Conservation (phyloP, 1,140 invertebrate genomes). For the Palaemon carinicauda region DNA sequence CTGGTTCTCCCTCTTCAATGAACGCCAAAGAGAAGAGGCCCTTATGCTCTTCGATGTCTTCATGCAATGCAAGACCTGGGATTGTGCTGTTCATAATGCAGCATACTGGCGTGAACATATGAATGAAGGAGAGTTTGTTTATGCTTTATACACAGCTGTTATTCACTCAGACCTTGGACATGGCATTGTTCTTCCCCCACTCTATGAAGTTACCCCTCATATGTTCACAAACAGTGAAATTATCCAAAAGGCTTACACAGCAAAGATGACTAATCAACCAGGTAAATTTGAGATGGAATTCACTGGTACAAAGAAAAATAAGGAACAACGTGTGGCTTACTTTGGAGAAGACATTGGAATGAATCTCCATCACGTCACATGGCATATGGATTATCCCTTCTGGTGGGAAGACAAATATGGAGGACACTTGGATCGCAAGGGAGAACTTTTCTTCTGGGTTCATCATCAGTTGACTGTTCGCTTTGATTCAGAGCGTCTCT, state of each 20-base stretch:
- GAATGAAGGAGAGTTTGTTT: constrained; percentile 20
- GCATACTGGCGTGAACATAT: background rate
- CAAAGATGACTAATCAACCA: constrained; percentile 63
- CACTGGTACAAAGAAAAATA: constrained; percentile 57
- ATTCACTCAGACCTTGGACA: background rate
- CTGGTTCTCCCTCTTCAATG: constrained; percentile 37
- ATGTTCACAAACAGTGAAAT: constrained; percentile 65
- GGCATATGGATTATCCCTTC: constrained; percentile 18
- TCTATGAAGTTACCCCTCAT: constrained; percentile 73
- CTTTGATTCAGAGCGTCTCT: too few species aligned
- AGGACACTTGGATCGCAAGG: constrained; percentile 42
- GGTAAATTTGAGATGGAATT: constrained; percentile 20
- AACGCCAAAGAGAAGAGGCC: constrained; percentile 13
- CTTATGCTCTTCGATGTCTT: constrained; percentile 33
- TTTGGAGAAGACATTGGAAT: too few species aligned
- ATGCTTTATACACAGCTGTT: constrained; percentile 11
- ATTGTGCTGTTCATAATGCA: background rate
- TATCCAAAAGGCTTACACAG: constrained; percentile 61
- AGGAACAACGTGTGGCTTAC: constrained; percentile 69
- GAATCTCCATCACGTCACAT: too few species aligned
- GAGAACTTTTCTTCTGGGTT: constrained; percentile 65
- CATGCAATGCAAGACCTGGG: constrained; percentile 12
- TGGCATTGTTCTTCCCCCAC: constrained; percentile 67
- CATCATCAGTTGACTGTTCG: constrained; percentile 62
- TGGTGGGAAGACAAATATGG: too few species aligned